Evolutionary conservation across 1,140 invertebrate species (phyloP), one percentile per base, ranked within the genome.

Genomic region (Pseudomyrmex cubaensis): DNA sequence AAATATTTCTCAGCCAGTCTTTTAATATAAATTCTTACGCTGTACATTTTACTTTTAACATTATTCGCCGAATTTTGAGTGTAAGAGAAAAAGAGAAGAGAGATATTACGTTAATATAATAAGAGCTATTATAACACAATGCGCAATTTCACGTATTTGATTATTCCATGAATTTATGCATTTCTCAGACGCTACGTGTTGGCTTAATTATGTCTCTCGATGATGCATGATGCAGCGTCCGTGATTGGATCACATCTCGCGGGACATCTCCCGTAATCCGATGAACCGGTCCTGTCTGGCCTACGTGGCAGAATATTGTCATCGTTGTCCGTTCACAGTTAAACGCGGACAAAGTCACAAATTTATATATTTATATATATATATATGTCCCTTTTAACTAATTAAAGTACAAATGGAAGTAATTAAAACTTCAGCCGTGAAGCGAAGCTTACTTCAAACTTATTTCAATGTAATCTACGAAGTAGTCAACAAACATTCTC

Each of bases 211-310:
- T 61, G 86, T 89, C 82, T 75, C 74, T 72, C 87, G 82, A 85
- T 86, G 88, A 86, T 88, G 77, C 85, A 89, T 87, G 82, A 86
- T 82, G 77, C 67, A 85, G 82, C 67, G 61, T 59, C 54, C 75
- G 61, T 82, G 82, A 89, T 89, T 89, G 85, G 87, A 86, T 88
- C 87, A 84, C 82, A 84, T 86, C 88, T 86, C 88, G 70, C 61
- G 85, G 84, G 72, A 86, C 44, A 52, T 83, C 61, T 83, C 61
- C 62, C 73, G 70, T 83, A 85, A 89, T 83, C 85, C 82, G 83
- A 87, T 82, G 57, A 89, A 89, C 62, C 54, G 59, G 63, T 52
- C 76, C 62, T 20, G 61, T 62, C 67, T 66, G 35, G 78, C 48
- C 59, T 73, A 74, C 52, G 50, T 52, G 66, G 73, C 46, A 25